Evolutionary conservation across 1,140 invertebrate species (phyloP).

Genomic region (Lasaia peninsularis): DNA sequence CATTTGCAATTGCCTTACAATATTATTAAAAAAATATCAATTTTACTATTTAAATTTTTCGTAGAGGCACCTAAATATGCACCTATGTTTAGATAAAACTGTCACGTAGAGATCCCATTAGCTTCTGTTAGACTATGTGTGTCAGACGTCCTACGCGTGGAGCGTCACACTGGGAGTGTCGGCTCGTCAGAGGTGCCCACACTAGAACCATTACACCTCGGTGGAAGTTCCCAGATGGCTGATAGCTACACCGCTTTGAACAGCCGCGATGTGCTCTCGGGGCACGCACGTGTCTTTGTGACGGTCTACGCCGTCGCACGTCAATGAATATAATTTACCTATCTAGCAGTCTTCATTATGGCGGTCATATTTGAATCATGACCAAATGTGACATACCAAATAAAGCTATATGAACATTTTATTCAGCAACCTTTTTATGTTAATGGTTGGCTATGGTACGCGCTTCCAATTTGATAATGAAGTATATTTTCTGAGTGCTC

Average conservation of each 20-base stretch:
- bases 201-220: constrained; percentile 58
- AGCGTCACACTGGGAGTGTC: constrained; percentile 26
- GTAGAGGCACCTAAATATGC: constrained; percentile 35
- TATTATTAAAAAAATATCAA: background rate
- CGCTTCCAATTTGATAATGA: too few species aligned
- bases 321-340: constrained; percentile 59
- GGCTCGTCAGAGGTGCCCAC: constrained; percentile 33
- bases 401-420: background rate
- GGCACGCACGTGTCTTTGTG: constrained; percentile 67
- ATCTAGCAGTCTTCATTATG: constrained; percentile 32
- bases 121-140: constrained; percentile 27
- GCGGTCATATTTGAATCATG: background rate
- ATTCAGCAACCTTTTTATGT: background rate
- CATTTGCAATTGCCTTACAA: too few species aligned
- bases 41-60: background rate
- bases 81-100: constrained; percentile 31
- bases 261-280: constrained; percentile 40
- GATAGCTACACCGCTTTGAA: constrained; percentile 59
- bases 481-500: too few species aligned
- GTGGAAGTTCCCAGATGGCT: constrained; percentile 52
- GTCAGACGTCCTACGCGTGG: constrained; percentile 30
- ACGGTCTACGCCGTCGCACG: constrained; percentile 47
- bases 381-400: constrained; percentile 1
- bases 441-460: too few species aligned
- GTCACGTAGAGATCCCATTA: constrained; percentile 33